Conservation (phyloP, 2,797 vertebrate genomes). For the Malurus leucopterus region DNA sequence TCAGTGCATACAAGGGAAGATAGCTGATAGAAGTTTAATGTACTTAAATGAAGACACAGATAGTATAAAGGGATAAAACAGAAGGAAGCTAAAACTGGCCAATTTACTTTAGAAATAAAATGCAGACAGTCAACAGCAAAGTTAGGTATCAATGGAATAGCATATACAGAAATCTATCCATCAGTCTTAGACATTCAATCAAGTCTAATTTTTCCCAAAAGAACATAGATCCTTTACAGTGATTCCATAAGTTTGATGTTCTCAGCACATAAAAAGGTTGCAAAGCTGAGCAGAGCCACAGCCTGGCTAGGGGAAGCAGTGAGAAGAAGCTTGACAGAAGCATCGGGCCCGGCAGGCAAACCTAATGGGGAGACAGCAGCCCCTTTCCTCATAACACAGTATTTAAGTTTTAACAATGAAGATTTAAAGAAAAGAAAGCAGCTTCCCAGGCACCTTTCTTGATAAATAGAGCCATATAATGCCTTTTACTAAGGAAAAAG, state of each 20-base stretch:
- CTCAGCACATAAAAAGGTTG: not conserved
- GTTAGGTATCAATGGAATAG: not conserved
- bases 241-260: not conserved
- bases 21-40: not conserved
- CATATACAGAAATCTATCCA: not conserved
- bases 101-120: not conserved
- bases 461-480: not conserved
- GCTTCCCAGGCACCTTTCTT: not conserved
- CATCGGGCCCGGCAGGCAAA: not conserved
- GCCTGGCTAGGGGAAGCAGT: not conserved
- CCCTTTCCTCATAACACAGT: not conserved
- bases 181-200: not conserved
- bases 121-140: not conserved
- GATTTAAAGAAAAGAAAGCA: not conserved
- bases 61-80: not conserved
- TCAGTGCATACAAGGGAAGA: not conserved
- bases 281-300: not conserved
- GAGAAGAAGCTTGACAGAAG: not conserved
- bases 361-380: accelerated
- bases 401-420: not conserved
- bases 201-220: not conserved
- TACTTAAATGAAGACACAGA: not conserved
- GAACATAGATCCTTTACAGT: not conserved
- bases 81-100: not conserved
- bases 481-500: not conserved